Percentiles rank a stretch among this genome's conserved stretches.
phyloP scores from a whole-genome alignment of 2,113 vertebrate species.

The Pao palembangensis region DNA sequence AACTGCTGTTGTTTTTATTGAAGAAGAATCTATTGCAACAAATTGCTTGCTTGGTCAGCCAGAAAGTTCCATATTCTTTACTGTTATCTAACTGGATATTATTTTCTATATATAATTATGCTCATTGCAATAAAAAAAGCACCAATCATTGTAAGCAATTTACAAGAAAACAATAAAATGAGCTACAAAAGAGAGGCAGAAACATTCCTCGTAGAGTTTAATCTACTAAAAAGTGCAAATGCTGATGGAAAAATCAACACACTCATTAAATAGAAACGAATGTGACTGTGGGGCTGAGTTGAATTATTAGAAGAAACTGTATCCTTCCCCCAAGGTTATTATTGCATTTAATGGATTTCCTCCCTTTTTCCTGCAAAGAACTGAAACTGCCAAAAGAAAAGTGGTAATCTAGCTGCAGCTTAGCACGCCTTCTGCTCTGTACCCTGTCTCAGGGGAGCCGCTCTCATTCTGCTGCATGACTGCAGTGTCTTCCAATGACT shows the following conservation, averaged over 20 bases:
- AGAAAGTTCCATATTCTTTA: slow-evolving; percentile 13
- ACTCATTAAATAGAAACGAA: slow-evolving; percentile 1
- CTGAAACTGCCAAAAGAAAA: slow-evolving; percentile 30
- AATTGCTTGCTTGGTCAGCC: slow-evolving; percentile 26
- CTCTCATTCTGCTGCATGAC: slow-evolving; percentile 62
- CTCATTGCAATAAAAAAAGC: slow-evolving; percentile 26
- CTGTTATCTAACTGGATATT: slow-evolving; percentile 22
- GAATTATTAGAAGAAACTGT: neutral
- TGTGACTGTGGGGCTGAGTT: slow-evolving; percentile 10
- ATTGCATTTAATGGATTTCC: slow-evolving; percentile 39
- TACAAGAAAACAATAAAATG: slow-evolving; percentile 39
- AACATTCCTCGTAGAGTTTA: slow-evolving; percentile 4
- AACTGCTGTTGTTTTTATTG: slow-evolving; percentile 40
- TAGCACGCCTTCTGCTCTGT: slow-evolving; percentile 34
- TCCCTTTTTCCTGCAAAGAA: slow-evolving; percentile 23
- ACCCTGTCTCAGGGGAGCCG: slow-evolving; percentile 41
- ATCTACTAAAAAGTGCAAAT: slow-evolving; percentile 26
- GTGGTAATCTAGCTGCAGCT: slow-evolving; percentile 28
- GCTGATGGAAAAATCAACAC: slow-evolving; percentile 10
- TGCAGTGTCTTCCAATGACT: slow-evolving; percentile 46
- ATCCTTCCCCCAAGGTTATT: slow-evolving; percentile 37
- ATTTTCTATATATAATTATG: slow-evolving; percentile 30
- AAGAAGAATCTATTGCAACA: slow-evolving; percentile 11
- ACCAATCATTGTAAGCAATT: slow-evolving; percentile 29
- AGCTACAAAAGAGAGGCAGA: neutral